Evolutionary conservation across 2,797 vertebrate genomes (phyloP).

Genomic region (Mastacembelus armatus): DNA sequence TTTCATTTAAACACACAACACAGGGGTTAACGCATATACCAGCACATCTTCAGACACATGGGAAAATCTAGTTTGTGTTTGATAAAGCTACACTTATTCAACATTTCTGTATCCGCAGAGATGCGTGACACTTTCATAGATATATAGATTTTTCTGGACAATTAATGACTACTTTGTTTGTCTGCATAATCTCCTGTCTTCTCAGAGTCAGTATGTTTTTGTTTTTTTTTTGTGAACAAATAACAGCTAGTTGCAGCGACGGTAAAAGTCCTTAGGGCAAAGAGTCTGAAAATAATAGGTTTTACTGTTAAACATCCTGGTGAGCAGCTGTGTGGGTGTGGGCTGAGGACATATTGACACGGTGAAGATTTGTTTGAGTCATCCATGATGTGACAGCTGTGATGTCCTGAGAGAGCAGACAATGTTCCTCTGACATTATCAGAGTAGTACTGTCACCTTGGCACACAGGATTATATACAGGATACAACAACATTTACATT

Average conservation of each 20-base stretch:
- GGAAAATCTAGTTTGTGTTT: conserved; percentile 51
- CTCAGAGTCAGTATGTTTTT: background rate
- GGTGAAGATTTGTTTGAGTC: conserved; percentile 58
- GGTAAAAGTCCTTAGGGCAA: conserved; percentile 16
- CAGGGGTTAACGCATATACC: conserved; percentile 27
- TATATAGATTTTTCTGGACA: conserved; percentile 38
- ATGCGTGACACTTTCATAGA: conserved; percentile 37
- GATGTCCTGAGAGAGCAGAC: conserved; percentile 61
- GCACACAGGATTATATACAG: too few relatives aligned
- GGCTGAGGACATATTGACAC: conserved; percentile 48
- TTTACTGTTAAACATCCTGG: conserved; percentile 33
- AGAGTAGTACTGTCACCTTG: conserved; percentile 66
- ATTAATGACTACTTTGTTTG: conserved; percentile 40
- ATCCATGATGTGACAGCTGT: conserved; percentile 69
- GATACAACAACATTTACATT: too few relatives aligned
- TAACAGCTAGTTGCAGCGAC: background rate
- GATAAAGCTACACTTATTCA: conserved; percentile 17
- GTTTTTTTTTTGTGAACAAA: conserved; percentile 14
- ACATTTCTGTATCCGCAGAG: conserved; percentile 29
- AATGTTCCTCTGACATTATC: conserved; percentile 60
- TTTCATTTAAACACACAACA: conserved; percentile 70
- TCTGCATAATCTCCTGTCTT: background rate
- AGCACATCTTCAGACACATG: conserved; percentile 50
- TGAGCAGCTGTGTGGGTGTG: conserved; percentile 55
- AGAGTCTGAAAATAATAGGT: conserved; percentile 32